Evolutionary conservation across 2,888 invertebrate genomes (phyloP), one percentile per base, ranked within the genome.

Genomic region (Ypsolopha sequella): DNA sequence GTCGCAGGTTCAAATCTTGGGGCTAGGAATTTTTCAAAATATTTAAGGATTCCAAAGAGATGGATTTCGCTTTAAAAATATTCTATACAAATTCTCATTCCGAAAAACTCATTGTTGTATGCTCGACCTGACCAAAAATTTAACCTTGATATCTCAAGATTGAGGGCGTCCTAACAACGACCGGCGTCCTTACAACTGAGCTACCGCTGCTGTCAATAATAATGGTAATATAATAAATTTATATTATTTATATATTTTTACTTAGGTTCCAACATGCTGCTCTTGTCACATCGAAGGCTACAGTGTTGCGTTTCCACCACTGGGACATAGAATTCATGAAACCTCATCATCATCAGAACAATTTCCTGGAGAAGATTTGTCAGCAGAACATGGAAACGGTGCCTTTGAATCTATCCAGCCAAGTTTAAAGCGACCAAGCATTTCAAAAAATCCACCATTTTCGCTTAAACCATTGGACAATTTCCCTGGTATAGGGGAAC

Each of bases 281-380:
- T 93, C 93, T 3, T 95, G 94, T 63, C 94, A 94, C 67, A 91
- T 95, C 9, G 92, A 92, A 66, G 93, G 93, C 3, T 93, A 92
- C 64, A 87, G 91, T 36, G 91, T 91, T 9, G 82, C 91, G 8
- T 92, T 89, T 56, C 92, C 92, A 0, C 92, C 92, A 0, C 68
- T 88, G 33, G 87, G 88, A 1, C 87, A 87, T 41, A 79, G 89
- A 60, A 77, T 88, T 4, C 82, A 88, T 8, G 77, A 85, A 54
- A 81, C 85, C 1, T 73, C 77, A 0, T 52, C 77, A 0, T 52
- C 46, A 6, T 13, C 49, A 7, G 90, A 90, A 65, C 74, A 72
- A 10, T 90, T 89, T 54, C 89, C 90, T 0, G 90, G 89, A 2
- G 88, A 87, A 57, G 90, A 90, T 48, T 68, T 87, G 6, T 80